A percentile compares a stretch with the other conserved stretches of the same genome.
Conservation (phyloP, 2,888 invertebrate species). For the Drosophila emarginata region DNA sequence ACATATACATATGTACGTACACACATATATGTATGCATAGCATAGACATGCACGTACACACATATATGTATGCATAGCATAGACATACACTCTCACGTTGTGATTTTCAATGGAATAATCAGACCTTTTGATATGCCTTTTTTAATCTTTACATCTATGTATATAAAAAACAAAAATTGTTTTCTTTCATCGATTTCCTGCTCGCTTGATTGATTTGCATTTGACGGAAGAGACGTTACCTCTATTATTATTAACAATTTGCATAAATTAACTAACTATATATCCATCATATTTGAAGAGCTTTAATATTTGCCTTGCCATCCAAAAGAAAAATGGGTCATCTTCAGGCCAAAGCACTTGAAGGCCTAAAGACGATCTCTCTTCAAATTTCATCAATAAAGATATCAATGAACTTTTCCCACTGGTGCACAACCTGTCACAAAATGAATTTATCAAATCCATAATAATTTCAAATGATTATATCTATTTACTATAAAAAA, state of each 20-base stretch:
- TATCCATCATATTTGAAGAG: conserved; percentile 9
- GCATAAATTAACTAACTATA: conserved; percentile 59
- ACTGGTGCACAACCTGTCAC: conserved; percentile 63
- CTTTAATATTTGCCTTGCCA: conserved; percentile 46
- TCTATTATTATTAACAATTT: conserved; percentile 56
- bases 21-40: no score
- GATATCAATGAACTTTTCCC: conserved; percentile 48
- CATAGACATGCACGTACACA: no score
- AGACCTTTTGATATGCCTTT: conserved; percentile 6
- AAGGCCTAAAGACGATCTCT: conserved; percentile 11
- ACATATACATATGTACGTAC: no score
- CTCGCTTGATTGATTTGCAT: conserved; percentile 68
- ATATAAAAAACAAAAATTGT: background rate
- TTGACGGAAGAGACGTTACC: conserved; percentile 38
- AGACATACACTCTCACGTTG: background rate
- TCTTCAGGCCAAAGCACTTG: background rate
- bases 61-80: no score
- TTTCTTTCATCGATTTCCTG: conserved; percentile 51
- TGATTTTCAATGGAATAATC: conserved; percentile 2
- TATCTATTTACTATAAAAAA: conserved; percentile 48
- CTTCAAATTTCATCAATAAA: conserved; percentile 45
- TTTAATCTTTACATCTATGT: conserved; percentile 9
- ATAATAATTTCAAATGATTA: conserved; percentile 70
- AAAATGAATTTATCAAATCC: conserved; percentile 67
- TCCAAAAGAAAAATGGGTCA: conserved; percentile 45